Base-by-base conservation (phyloP, 1,140 invertebrate species). In the Pseudomyrmex flavicornis region DNA sequence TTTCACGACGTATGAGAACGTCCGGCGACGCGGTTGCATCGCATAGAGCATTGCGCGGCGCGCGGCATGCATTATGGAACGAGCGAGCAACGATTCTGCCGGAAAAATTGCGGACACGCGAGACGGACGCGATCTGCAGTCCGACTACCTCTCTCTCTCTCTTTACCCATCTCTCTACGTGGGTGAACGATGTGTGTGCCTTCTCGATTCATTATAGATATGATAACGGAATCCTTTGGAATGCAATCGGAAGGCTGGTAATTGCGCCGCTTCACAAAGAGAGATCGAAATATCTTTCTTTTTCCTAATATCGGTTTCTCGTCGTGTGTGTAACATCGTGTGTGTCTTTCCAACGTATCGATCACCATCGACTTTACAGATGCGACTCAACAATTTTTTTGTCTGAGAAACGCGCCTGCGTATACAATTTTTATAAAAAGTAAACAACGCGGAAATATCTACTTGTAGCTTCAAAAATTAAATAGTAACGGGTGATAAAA, bases 11-110 rank as follows among this genome's bases (percentile, higher is more conserved):
- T 84, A 89, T 83, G 90, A 90, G 89, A 91, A 88, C 69, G 87
- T 89, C 85, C 84, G 74, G 82, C 83, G 83, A 84, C 83, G 76
- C 54, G 85, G 83, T 77, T 70, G 89, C 84, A 85, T 88, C 83
- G 86, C 79, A 77, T 82, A 86, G 80, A 89, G 87, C 85, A 87
- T 83, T 83, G 82, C 89, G 85, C 87, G 77, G 22, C 70, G 44
- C 76, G 80, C 88, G 85, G 86, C 87, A 93, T 93, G 91, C 91
- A 93, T 93, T 93, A 93, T 93, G 91, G 91, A 93, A 93, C 90
- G 84, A 82, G 83, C 84, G 72, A 80, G 86, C 88, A 89, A 85
- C 90, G 88, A 91, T 91, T 91, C 90, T 85, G 85, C 69, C 85
- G 89, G 91, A 92, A 93, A 93, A 92, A 92, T 91, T 92, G 87